A percentile compares a stretch with the other conserved stretches of the same genome.
Evolutionary conservation across 2,888 invertebrate genomes (phyloP).

Genomic region (Shargacucullia verbasci): DNA sequence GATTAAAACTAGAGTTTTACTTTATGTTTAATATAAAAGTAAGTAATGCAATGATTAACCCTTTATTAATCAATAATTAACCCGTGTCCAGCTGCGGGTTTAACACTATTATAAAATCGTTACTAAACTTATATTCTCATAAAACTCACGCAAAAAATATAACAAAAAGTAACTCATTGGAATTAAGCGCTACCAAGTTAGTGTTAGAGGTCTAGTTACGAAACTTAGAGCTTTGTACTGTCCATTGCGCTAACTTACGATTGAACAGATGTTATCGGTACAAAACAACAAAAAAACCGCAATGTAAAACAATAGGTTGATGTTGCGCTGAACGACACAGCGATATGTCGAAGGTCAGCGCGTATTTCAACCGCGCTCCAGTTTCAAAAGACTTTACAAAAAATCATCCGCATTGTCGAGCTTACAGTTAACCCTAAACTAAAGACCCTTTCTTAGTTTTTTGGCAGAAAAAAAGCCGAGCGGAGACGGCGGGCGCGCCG

Average conservation of each 20-base stretch:
- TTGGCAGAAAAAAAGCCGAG: conserved; percentile 81
- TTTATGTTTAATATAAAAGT: background rate
- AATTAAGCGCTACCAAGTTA: conserved; percentile 29
- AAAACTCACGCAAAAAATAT: conserved; percentile 29
- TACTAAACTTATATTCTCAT: conserved; percentile 29
- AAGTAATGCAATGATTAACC: conserved; percentile 10
- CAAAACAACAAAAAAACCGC: conserved; percentile 63
- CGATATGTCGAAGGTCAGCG: conserved; percentile 67
- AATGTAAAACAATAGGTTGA: conserved; percentile 55
- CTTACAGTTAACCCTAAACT: conserved; percentile 84
- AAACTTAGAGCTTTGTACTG: conserved; percentile 31
- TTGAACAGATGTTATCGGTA: conserved; percentile 53
- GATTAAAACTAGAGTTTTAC: conserved; percentile 5
- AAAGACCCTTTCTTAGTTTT: conserved; percentile 84
- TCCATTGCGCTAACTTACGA: conserved; percentile 37
- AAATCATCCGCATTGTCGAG: conserved; percentile 72
- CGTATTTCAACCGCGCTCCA: conserved; percentile 64
- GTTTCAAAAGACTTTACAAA: conserved; percentile 61
- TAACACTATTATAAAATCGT: conserved; percentile 33
- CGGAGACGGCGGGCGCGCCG: conserved; percentile 67
- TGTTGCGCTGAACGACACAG: conserved; percentile 41
- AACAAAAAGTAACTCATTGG: conserved; percentile 27
- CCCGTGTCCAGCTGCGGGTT: conserved; percentile 11
- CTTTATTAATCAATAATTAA: background rate
- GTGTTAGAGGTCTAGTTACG: conserved; percentile 31